A percentile compares a stretch with the other conserved stretches of the same genome.
phyloP scores from a whole-genome alignment of 2,888 invertebrate species.

The Lapara coniferarum region DNA sequence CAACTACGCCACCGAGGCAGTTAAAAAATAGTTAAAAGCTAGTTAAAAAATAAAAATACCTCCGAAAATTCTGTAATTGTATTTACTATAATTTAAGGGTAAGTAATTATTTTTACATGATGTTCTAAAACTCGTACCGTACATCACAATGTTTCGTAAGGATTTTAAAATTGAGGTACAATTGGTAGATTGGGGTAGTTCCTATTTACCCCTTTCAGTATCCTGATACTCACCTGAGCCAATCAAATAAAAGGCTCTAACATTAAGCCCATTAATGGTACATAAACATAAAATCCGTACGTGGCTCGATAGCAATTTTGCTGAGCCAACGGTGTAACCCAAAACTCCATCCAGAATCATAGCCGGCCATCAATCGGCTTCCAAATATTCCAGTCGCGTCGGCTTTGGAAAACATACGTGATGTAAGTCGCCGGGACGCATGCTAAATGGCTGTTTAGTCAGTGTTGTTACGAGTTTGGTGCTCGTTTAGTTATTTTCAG shows the following conservation, averaged over 20 bases:
- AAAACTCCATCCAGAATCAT: constrained; percentile 30
- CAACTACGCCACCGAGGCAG: too few species aligned
- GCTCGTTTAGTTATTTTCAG: not conserved
- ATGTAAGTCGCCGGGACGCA: constrained; percentile 44
- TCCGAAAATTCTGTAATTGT: too few species aligned
- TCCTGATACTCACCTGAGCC: constrained; percentile 4
- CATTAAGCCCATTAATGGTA: constrained; percentile 2
- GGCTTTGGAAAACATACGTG: constrained; percentile 48
- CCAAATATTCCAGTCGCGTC: constrained; percentile 51
- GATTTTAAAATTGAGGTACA: too few species aligned
- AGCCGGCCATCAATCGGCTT: constrained; percentile 37
- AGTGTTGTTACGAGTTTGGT: not conserved
- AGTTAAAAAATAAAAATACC: too few species aligned
- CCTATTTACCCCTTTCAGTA: constrained; percentile 20
- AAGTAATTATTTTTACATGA: too few species aligned
- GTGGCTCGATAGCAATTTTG: constrained; percentile 4
- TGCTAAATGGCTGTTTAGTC: constrained; percentile 43
- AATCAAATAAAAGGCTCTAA: constrained; percentile 26
- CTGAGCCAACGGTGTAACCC: constrained; percentile 7
- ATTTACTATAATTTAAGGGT: too few species aligned
- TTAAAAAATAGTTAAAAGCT: too few species aligned
- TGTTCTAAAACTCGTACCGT: too few species aligned
- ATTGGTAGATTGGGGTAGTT: too few species aligned
- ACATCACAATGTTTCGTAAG: too few species aligned
- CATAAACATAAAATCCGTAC: constrained; percentile 16